phyloP scores from a whole-genome alignment of 2,797 vertebrate genomes.

The Xenops minutus region DNA sequence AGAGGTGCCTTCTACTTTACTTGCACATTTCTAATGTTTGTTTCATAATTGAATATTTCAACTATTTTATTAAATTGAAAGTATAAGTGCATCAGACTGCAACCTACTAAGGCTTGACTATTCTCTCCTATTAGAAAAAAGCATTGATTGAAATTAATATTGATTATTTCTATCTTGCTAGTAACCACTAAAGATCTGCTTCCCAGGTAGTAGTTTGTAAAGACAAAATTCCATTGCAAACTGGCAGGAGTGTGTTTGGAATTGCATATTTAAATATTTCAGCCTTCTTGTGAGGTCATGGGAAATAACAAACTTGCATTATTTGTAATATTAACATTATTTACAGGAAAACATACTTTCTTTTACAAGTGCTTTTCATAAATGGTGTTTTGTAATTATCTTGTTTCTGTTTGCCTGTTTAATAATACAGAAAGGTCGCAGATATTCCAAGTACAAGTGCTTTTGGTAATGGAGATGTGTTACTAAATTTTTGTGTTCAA shows the following conservation, averaged over 20 bases:
- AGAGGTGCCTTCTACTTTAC: constrained; percentile 23
- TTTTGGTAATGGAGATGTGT: not conserved
- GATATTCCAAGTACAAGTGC: not conserved
- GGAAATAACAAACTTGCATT: constrained; percentile 16
- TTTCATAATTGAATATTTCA: not conserved
- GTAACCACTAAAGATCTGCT: not conserved
- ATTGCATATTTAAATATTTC: not conserved
- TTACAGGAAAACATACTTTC: not conserved
- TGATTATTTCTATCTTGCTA: constrained; percentile 36
- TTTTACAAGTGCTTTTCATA: not conserved
- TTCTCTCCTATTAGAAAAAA: not conserved
- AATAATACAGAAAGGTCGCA: not conserved
- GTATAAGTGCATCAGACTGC: not conserved
- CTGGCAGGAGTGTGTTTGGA: not conserved
- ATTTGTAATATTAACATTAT: not conserved
- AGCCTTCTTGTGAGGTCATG: not conserved
- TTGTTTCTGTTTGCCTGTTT: not conserved
- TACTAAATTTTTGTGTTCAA: not conserved
- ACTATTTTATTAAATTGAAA: constrained; percentile 25
- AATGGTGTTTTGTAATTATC: not conserved
- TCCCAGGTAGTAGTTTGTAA: not conserved
- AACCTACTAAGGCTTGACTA: not conserved
- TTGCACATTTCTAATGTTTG: not conserved
- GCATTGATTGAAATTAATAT: constrained; percentile 16
- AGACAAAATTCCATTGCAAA: not conserved